Evolutionary conservation across 2,797 vertebrate genomes (phyloP).

Genomic region (Cynodonichthys magdalenae): DNA sequence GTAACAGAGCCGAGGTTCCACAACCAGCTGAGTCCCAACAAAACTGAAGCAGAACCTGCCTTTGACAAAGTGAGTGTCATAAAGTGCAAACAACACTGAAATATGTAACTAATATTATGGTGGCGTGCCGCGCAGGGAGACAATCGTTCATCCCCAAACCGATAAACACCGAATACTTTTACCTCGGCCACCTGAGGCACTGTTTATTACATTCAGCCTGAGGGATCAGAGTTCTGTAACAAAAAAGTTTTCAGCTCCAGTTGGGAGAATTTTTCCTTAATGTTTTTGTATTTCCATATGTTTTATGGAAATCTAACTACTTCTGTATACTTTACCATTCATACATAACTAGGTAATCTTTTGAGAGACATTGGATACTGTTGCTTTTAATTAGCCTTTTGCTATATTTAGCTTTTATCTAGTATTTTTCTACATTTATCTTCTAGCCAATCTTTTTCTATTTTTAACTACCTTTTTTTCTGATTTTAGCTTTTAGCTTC

Average conservation of each 20-base stretch:
- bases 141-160: constrained; percentile 32
- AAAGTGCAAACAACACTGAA: constrained; percentile 19
- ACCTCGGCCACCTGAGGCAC: constrained; percentile 7
- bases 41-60: constrained; percentile 76
- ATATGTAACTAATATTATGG: constrained; percentile 14
- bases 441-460: no score
- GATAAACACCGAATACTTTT: constrained; percentile 2
- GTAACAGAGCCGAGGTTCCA: constrained; percentile 88
- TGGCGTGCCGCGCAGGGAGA: constrained; percentile 1
- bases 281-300: no score
- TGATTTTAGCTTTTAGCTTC: no score
- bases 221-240: neutral
- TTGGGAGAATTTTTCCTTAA: no score
- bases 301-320: no score
- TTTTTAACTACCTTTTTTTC: no score
- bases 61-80: constrained; percentile 83
- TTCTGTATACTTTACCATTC: no score
- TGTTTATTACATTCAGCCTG: constrained; percentile 28
- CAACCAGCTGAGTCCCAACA: constrained; percentile 90
- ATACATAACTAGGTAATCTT: no score
- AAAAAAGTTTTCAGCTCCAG: neutral
- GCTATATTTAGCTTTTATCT: no score
- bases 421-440: no score
- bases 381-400: no score
- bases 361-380: no score